Base-by-base conservation (phyloP, 2,113 vertebrate genomes). In the Ictidomys tridecemlineatus region DNA sequence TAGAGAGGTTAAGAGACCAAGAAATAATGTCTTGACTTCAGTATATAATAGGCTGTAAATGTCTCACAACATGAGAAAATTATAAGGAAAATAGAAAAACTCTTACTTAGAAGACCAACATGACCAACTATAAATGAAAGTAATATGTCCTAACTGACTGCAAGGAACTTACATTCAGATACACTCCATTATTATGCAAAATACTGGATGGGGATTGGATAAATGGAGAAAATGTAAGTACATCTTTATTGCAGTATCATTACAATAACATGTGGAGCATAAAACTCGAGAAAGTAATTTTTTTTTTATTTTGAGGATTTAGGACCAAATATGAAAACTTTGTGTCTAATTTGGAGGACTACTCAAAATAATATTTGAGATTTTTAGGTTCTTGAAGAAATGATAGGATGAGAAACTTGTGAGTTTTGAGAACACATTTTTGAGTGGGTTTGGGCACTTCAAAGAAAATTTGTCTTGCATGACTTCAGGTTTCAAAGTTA, bases 401-500 rank as follows among this genome's bases (percentile, higher is more conserved):
- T 30, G 24, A 53, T 61, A 91, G 34, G 34, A 56, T 63, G 37
- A 82, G 30, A 67, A 93, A 79, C 8, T 30, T 78, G 18, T 7
- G 9, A 70, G 32, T 45, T 65, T 45, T 28, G 42, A 74, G 42
- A 95, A 88, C 69, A 37, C 5, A 92, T 4, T 85, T 48, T 30
- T 58, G 58, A 56, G 3, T 61, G 13, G 42, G 28, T 45, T 92
- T 14, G 34, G 58, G 37, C 4, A 48, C 37, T 56, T 82, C 39
- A 93, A 95, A 91, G 70, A 48, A 89, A 32, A 7, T 89, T 94
- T 58, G 45, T 69, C 65, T 79, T 77, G 0, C n/a, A 18, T 65
- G 37, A 70, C 76, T 70, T 95, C 70, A 42, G 45, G 30, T 67
- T 32, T 97, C n/a, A 92, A 77, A 58, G 26, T 91, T 82, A 80